Evolutionary conservation across 2,113 vertebrate species (phyloP), one percentile per base, ranked within the genome.

Genomic region (Perca flavescens): DNA sequence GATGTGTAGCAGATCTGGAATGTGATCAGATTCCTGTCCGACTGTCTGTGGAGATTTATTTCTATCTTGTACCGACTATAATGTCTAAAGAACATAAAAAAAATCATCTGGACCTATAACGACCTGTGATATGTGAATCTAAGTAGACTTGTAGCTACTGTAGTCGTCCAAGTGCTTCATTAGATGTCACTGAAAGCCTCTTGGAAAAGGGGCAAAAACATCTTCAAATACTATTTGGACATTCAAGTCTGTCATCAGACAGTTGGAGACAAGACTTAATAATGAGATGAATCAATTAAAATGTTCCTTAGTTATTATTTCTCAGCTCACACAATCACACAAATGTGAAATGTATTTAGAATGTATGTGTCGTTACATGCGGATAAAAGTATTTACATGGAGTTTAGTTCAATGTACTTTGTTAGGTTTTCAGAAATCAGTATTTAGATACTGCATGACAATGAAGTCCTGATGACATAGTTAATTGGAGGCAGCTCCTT

Each of bases 161-260:
- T 43, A 58, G 10, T 62, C 25, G 9, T 46, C 3, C 6, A 40
- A 25, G 50, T 70, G 34, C 14, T 82, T 54, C 7, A 34, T 47
- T 15, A 49, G 11, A 28, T 80, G 52, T 47, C 47, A 70, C 13
- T 62, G 4, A 53, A 83, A 60, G 34, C 61, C 3, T 21, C 21
- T 52, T 25, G 21, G 52, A 50, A 53, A 56, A 46, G 6, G 62
- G 47, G 58, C 21, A 43, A 69, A 68, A 15, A 11, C 40, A 43
- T 43, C 40, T 43, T 43, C 40, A 43, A 11, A 11, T 43, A 11
- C 40, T 43, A 43, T 43, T 43, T 43, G 40, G 12, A 65, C n/a
- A 69, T 58, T 68, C 67, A 31, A 70, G 22, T 54, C 15, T n/a
- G 4, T 71, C n/a, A 46, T 46, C 9, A 61, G 9, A 81, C 58